A percentile compares a stretch with the other conserved stretches of the same genome.
These are phyloP conservation scores for Paedocypris sp. DNA, from an alignment of 2,113 vertebrate species.

Conservation along the genomic window DNA sequence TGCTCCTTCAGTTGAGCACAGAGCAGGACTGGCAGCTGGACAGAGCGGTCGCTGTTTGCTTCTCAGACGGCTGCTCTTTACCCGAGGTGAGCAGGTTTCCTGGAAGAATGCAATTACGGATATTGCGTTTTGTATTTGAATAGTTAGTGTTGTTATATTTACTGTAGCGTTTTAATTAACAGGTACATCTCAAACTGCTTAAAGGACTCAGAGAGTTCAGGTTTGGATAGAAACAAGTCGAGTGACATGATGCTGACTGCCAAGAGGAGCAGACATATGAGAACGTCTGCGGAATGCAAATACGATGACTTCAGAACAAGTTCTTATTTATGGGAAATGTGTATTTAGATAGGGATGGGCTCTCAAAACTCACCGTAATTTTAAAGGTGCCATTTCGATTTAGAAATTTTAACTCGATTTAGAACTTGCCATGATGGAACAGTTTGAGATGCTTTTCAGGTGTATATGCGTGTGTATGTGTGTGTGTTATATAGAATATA, in stretches of 20 bases:
- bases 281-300: constrained; percentile 29
- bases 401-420: too few relatives aligned
- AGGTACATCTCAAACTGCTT: too few relatives aligned
- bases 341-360: too few relatives aligned
- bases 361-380: too few relatives aligned
- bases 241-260: constrained; percentile 13
- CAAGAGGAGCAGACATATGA: constrained; percentile 26
- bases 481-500: too few relatives aligned
- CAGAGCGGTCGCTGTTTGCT: constrained; percentile 46
- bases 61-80: constrained; percentile 49
- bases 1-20: constrained; percentile 53
- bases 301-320: constrained; percentile 8
- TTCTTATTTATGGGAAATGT: too few relatives aligned
- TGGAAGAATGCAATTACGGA: too few relatives aligned
- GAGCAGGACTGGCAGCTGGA: constrained; percentile 46
- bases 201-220: too few relatives aligned
- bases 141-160: background rate
- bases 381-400: too few relatives aligned
- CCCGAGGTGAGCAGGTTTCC: constrained; percentile 38
- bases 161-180: background rate
- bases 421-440: too few relatives aligned
- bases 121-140: background rate
- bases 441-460: too few relatives aligned
- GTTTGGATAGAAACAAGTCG: background rate
- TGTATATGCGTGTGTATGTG: too few relatives aligned